Base-by-base conservation (phyloP, 2,797 vertebrate genomes). In the Paramormyrops hopkinsi region DNA sequence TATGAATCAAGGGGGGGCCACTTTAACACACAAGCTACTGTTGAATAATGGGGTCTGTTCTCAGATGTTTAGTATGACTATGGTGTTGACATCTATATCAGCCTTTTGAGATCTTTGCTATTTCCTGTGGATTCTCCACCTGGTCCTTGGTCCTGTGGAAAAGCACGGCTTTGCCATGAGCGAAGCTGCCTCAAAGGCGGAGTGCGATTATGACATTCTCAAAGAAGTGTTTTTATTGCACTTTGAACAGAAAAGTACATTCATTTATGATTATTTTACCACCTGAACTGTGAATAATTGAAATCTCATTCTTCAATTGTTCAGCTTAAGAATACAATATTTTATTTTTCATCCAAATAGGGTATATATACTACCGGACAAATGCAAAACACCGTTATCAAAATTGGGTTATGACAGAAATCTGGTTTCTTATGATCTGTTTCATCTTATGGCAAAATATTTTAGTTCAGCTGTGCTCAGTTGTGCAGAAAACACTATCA, bases 21-120 rank as follows among this genome's bases (percentile, higher is more conserved):
- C 90, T 91, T 90, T 92, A 90, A 91, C 44, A 37, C 88, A 50
- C 59, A 69, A 73, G 89, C 89, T 90, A 90, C 90, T 88, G 90
- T 33, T 33, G 91, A 92, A 90, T 90, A 88, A 84, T 91, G 89
- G 90, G 86, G 90, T 92, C 88, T 89, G 54, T 90, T 44, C 76
- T 89, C 88, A 90, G 89, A 92, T 90, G 92, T 91, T 86, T 89
- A 88, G 54, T 88, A 59, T 87, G 62, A 89, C 92, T 91, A 93
- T 93, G 87, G 41, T 76, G 89, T 91, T 90, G 92, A 94, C 93
- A 92, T 93, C 90, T 94, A 91, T 92, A 94, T 93, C 91, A 93
- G 91, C 90, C 92, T 91, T 89, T 3, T 33, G 92, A 92, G 93
- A 90, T 92, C 89, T 91, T 84, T 48, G 62, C 89, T 86, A 85